A percentile compares a stretch with the other conserved stretches of the same genome.
Evolutionary conservation across 2,113 vertebrate species (phyloP).

Genomic region (Mus pahari): DNA sequence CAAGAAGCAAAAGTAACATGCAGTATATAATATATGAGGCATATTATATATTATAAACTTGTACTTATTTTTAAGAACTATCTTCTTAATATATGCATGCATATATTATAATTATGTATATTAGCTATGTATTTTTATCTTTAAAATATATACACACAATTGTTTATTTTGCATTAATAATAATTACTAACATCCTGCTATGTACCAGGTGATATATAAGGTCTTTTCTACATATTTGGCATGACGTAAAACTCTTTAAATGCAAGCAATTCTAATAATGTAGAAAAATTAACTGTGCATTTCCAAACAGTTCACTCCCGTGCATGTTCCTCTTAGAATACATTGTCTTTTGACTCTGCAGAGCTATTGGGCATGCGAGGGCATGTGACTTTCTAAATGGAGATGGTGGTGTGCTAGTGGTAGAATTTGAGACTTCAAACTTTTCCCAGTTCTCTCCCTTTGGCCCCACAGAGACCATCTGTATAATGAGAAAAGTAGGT

Average conservation of each 20-base stretch:
- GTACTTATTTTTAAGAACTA: neutral
- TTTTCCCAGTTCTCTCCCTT: neutral
- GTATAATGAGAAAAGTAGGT: neutral
- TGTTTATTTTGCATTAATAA: neutral
- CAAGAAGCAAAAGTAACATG: neutral
- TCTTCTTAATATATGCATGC: neutral
- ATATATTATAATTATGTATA: neutral
- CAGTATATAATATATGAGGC: neutral
- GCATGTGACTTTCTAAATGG: neutral
- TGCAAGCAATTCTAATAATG: neutral
- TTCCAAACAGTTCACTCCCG: neutral
- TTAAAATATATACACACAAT: neutral
- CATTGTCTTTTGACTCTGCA: neutral
- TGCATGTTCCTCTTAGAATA: neutral
- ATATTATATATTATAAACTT: neutral
- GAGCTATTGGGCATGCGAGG: neutral
- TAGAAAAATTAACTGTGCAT: neutral
- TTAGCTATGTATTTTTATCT: neutral
- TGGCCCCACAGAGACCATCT: neutral
- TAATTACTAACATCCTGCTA: neutral
- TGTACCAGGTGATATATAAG: neutral
- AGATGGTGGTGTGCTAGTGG: neutral
- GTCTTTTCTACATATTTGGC: neutral
- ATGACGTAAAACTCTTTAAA: conserved; percentile 21
- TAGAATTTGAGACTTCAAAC: neutral